Conservation (phyloP, 2,797 vertebrate species). For the Tiaroga cobitis region DNA sequence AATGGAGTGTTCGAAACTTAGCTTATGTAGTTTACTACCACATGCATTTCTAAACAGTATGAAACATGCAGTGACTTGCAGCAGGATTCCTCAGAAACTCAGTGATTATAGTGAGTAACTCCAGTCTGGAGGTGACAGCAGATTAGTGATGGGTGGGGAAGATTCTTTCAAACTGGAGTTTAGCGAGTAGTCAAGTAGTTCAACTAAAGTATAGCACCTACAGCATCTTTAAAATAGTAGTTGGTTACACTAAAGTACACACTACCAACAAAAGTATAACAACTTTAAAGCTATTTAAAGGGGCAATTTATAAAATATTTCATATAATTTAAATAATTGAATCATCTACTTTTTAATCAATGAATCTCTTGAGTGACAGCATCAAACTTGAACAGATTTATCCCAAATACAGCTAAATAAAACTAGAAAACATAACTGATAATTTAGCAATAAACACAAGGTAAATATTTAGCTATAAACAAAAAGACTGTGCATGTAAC, state of each 20-base stretch:
- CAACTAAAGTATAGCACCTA: not conserved
- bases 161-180: not conserved
- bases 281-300: not conserved
- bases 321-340: too few species aligned
- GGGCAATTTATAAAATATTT: not conserved
- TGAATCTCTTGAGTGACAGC: not conserved
- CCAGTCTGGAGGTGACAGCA: not conserved
- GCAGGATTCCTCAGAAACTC: conserved; percentile 21
- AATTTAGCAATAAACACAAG: not conserved
- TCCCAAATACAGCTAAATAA: not conserved
- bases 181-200: not conserved
- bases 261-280: not conserved
- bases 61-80: conserved; percentile 41
- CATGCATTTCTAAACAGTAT: not conserved
- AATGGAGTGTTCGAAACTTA: not conserved
- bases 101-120: not conserved
- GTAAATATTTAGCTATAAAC: too few species aligned
- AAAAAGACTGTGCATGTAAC: not conserved
- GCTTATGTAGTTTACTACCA: not conserved
- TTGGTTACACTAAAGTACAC: not conserved
- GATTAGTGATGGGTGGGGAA: not conserved
- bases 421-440: not conserved
- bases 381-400: not conserved
- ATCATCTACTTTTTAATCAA: conserved; percentile 9
- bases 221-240: not conserved